These are phyloP conservation scores for Drosophila koepferae DNA, from an alignment of 2,888 invertebrate genomes.

Conservation along the genomic window DNA sequence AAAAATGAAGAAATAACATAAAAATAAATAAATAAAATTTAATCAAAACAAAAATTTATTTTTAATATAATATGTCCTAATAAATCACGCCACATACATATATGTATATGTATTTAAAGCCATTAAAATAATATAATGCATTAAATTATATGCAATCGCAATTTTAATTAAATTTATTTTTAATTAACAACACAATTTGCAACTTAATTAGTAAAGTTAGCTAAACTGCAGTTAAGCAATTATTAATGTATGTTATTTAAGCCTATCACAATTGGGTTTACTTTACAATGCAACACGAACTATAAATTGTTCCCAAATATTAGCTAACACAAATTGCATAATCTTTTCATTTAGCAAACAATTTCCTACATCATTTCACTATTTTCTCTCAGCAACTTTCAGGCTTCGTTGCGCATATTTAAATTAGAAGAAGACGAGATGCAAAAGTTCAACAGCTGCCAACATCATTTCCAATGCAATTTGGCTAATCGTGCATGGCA, in stretches of 20 bases:
- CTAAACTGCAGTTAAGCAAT: neutral
- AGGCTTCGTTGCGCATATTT: constrained; percentile 29
- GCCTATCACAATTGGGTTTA: neutral
- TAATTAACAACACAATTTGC: neutral
- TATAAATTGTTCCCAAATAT: too few relatives aligned
- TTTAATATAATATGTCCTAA: too few relatives aligned
- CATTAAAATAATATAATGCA: neutral
- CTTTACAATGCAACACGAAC: neutral
- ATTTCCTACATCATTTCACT: constrained; percentile 45
- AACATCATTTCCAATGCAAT: constrained; percentile 33
- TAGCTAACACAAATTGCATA: neutral
- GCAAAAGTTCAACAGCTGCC: constrained; percentile 15
- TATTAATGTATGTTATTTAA: too few relatives aligned
- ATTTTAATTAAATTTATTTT: neutral
- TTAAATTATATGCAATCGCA: neutral
- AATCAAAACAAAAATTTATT: too few relatives aligned
- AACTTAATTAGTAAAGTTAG: neutral
- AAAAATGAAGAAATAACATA: too few relatives aligned
- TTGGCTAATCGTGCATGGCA: constrained; percentile 37
- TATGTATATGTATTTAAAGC: neutral
- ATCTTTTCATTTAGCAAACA: constrained; percentile 28
- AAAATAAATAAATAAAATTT: too few relatives aligned
- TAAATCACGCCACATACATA: neutral
- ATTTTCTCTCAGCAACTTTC: constrained; percentile 12
- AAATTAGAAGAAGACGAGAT: constrained; percentile 34